Evolutionary conservation across 2,797 vertebrate genomes (phyloP).

Genomic region (Sarcoramphus papa): DNA sequence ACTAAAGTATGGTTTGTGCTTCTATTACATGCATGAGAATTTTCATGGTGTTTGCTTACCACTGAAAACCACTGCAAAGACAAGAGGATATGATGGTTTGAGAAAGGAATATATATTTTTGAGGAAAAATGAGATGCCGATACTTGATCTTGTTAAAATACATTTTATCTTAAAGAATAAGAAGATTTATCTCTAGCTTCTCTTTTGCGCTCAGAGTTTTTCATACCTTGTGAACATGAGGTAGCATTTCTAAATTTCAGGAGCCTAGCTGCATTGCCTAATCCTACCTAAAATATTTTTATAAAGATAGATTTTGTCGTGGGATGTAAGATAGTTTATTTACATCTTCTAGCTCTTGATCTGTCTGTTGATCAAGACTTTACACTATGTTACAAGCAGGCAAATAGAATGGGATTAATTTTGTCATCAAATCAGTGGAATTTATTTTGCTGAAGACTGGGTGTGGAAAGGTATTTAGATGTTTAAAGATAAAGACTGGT

Average conservation of each 20-base stretch:
- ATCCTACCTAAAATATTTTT: background rate
- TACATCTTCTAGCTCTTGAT: background rate
- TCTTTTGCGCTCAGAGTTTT: background rate
- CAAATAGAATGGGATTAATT: background rate
- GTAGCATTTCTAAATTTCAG: background rate
- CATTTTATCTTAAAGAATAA: background rate
- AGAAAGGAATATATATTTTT: background rate
- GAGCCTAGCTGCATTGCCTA: background rate
- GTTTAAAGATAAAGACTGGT: background rate
- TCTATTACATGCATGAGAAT: slow-evolving; percentile 75
- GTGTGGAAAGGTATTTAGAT: background rate
- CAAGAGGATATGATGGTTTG: background rate
- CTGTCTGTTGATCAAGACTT: background rate
- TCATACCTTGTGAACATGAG: background rate
- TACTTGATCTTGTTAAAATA: background rate
- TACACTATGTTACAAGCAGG: background rate
- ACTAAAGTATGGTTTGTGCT: slow-evolving; percentile 79
- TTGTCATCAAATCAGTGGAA: background rate
- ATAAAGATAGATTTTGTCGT: background rate
- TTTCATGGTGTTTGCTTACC: slow-evolving; percentile 51
- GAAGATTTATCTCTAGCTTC: background rate
- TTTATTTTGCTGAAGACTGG: background rate
- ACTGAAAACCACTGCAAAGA: background rate
- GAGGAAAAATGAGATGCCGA: background rate
- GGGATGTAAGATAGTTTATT: background rate